Conservation (phyloP, 1,140 invertebrate species). For the Ectropis grisescens region DNA sequence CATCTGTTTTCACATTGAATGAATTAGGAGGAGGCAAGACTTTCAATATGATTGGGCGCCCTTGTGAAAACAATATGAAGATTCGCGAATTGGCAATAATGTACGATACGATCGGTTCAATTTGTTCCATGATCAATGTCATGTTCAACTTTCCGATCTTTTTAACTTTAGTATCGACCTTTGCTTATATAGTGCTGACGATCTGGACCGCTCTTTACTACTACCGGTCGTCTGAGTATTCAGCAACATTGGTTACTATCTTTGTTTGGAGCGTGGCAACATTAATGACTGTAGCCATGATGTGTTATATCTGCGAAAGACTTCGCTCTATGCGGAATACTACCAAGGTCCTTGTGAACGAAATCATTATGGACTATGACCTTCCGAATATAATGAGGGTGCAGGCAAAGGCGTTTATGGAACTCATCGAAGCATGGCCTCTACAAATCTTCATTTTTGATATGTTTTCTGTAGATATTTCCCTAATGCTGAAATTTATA, state of each 20-base stretch:
- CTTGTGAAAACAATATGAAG: constrained; percentile 21
- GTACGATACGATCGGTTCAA: constrained; percentile 29
- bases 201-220: constrained; percentile 38
- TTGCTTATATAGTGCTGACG: constrained; percentile 32
- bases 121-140: constrained; percentile 15
- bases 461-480: constrained; percentile 32
- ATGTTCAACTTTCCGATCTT: constrained; percentile 18
- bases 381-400: constrained; percentile 19
- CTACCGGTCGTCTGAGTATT: constrained; percentile 9
- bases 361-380: constrained; percentile 28
- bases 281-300: constrained; percentile 22
- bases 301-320: constrained; percentile 32
- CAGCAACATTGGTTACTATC: constrained; percentile 15
- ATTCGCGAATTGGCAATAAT: constrained; percentile 24
- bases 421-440: constrained; percentile 26
- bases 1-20: constrained; percentile 12
- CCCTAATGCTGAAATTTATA: constrained; percentile 32
- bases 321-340: constrained; percentile 18
- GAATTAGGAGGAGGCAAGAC: too few relatives aligned
- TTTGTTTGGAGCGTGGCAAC: constrained; percentile 24
- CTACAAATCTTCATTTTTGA: constrained; percentile 23
- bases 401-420: constrained; percentile 36
- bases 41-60: constrained; percentile 24
- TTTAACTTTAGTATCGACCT: constrained; percentile 30
- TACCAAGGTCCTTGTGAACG: constrained; percentile 23